Percentiles rank a stretch among this genome's conserved stretches.
Conservation (phyloP, 2,797 vertebrate species). For the Danio choprae region DNA sequence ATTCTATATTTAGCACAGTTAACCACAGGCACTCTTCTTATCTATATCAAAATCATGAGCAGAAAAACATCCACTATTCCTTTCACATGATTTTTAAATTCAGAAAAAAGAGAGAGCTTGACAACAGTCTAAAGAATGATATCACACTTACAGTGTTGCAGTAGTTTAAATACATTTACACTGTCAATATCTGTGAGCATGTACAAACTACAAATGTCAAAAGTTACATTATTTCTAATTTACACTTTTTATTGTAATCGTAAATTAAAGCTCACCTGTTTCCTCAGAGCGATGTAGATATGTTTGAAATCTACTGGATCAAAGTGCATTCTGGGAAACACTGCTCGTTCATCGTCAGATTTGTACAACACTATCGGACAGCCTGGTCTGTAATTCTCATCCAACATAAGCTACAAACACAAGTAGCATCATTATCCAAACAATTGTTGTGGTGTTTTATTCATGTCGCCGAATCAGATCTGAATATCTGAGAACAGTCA, state of each 20-base stretch:
- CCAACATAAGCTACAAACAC: slow-evolving; percentile 71
- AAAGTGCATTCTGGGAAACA: slow-evolving; percentile 70
- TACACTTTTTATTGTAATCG: background rate
- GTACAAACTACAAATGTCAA: background rate
- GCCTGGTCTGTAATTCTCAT: slow-evolving; percentile 58
- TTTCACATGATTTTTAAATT: too few relatives aligned
- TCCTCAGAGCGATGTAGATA: slow-evolving; percentile 66
- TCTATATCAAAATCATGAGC: slow-evolving; percentile 55
- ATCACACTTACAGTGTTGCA: too few relatives aligned
- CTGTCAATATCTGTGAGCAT: too few relatives aligned
- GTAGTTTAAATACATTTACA: too few relatives aligned
- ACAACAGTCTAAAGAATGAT: too few relatives aligned
- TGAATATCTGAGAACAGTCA: too few relatives aligned
- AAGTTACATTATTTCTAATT: background rate
- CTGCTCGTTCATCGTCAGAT: slow-evolving; percentile 59
- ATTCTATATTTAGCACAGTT: slow-evolving; percentile 60
- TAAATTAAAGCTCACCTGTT: slow-evolving; percentile 66
- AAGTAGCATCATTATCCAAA: background rate
- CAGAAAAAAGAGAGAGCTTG: too few relatives aligned
- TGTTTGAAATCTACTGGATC: slow-evolving; percentile 67
- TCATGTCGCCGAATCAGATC: too few relatives aligned
- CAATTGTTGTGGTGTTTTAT: too few relatives aligned
- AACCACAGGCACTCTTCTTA: slow-evolving; percentile 65
- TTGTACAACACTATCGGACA: slow-evolving; percentile 72
- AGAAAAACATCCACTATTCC: too few relatives aligned